These are phyloP conservation scores for Petrocephalus microphthalmus DNA, from an alignment of 2,113 vertebrate species.

Conservation along the genomic window DNA sequence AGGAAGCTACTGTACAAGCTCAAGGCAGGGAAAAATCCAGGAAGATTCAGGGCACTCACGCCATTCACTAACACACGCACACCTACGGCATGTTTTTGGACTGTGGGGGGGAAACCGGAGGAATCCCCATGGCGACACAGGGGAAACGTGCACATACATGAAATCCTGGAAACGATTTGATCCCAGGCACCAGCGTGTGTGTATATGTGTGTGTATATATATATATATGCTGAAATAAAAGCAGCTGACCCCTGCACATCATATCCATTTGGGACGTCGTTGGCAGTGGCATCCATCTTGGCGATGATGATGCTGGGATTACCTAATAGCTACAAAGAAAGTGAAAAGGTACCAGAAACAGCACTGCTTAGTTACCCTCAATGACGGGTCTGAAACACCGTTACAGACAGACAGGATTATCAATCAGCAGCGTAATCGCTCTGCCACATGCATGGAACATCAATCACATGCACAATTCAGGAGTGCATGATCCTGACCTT, in stretches of 20 bases:
- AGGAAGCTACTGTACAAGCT: background rate
- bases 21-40: background rate
- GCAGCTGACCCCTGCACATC: conserved; percentile 58
- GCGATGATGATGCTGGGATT: conserved; percentile 50
- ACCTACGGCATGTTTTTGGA: background rate
- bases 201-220: no score
- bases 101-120: no score
- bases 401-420: background rate
- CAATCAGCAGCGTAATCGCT: background rate
- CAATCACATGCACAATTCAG: background rate
- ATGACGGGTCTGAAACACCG: background rate
- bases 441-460: background rate
- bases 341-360: background rate
- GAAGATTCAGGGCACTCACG: background rate
- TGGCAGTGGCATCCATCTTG: conserved; percentile 60
- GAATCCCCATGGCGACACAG: no score
- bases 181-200: no score
- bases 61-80: background rate
- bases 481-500: conserved; percentile 13
- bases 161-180: no score
- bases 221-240: background rate
- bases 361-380: background rate
- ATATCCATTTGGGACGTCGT: conserved; percentile 57
- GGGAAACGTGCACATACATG: no score
- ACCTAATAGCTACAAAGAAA: conserved; percentile 40